Base-by-base conservation (phyloP, 2,888 invertebrate genomes). In the Steinernema scapterisci region DNA sequence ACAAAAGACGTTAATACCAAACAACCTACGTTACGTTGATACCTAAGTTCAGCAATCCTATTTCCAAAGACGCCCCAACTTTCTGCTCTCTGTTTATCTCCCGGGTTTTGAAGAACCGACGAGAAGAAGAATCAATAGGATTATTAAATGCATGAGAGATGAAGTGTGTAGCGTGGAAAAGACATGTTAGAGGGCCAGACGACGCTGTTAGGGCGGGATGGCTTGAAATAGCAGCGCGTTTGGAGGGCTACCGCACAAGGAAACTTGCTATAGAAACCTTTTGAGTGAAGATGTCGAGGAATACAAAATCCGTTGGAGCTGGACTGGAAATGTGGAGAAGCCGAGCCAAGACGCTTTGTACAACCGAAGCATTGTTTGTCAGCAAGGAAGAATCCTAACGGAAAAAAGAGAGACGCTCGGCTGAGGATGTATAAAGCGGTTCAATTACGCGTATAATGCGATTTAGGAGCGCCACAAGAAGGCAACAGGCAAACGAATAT, bases 121-220 rank as follows among this genome's bases (percentile, higher is more conserved):
- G 54, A 11, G 48, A 38, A 38, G 23, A 54, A 25, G 54, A 54
- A 54, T 54, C 54, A 54, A 54, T 54, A 54, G 21, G 54, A 6
- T 54, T 54, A 54, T 54, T 54, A 54, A 54, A 54, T 54, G 54
- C 54, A 54, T 54, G 54, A 38, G 48, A 48, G 48, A 16, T 48
- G 48, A 48, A 38, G 38, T 38, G 38, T 38, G 38, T 38, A 38
- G 38, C 38, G 38, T 38, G 38, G 38, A 38, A 38, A 38, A 38
- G 38, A 38, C 38, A 48, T 48, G 48, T 38, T 48, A 48, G 48
- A 48, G 48, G n/a, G 48, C 16, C 48, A 48, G 38, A 9, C 16
- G 48, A 3, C 13, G 48, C 48, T 16, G 16, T 19, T 48, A 19
- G 48, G 48, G 13, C 6, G 38, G 9, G 38, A n/a, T 13, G 13